Conservation (phyloP, 2,888 invertebrate genomes). For the Antheraea assamensis region DNA sequence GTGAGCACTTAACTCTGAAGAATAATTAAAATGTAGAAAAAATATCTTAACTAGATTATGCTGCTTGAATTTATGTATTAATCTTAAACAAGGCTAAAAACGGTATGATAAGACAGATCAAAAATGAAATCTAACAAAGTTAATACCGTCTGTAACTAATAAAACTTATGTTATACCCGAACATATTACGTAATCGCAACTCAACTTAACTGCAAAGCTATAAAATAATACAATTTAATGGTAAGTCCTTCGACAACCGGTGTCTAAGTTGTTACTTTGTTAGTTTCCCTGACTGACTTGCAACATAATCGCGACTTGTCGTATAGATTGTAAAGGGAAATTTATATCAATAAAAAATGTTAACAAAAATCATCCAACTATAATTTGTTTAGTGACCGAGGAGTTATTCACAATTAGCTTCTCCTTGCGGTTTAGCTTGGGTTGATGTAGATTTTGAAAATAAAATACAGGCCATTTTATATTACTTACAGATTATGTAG, state of each 20-base stretch:
- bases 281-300: background rate
- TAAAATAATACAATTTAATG: background rate
- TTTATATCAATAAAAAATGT: background rate
- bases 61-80: background rate
- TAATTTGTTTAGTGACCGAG: too few species aligned
- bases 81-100: background rate
- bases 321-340: background rate
- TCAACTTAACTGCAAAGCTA: background rate
- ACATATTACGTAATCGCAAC: background rate
- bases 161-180: background rate
- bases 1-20: too few species aligned
- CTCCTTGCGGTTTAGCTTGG: too few species aligned
- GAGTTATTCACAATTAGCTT: too few species aligned
- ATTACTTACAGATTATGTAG: too few species aligned
- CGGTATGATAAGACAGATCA: too few species aligned
- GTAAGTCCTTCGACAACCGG: background rate
- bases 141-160: background rate
- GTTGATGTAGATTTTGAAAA: too few species aligned
- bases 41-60: background rate
- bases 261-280: background rate
- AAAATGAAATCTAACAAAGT: too few species aligned
- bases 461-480: too few species aligned
- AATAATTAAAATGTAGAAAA: background rate
- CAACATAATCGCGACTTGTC: background rate
- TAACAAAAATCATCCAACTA: background rate